A percentile compares a stretch with the other conserved stretches of the same genome.
These are phyloP conservation scores for Chondrosia reniformis DNA, from an alignment of 37 sponge, comb jelly and placozoan species.

Conservation along the genomic window DNA sequence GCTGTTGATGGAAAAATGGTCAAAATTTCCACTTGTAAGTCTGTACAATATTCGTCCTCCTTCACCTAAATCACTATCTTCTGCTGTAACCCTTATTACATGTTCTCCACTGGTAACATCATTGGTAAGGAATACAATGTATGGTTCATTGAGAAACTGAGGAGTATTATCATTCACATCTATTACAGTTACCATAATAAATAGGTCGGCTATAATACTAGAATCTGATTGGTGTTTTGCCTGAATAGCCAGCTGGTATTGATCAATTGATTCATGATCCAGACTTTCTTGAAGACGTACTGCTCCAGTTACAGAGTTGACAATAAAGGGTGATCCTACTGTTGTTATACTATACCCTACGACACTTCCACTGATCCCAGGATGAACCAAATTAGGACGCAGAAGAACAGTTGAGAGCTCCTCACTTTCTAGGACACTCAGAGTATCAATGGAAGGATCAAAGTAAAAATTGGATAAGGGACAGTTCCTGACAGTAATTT, in stretches of 20 bases:
- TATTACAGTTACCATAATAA: conserved; percentile 21
- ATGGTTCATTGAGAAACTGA: conserved; percentile 24
- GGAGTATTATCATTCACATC: conserved; percentile 77
- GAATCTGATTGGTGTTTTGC: conserved; percentile 30
- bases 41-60: conserved; percentile 31
- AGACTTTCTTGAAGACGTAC: conserved; percentile 1
- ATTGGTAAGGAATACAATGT: conserved; percentile 25
- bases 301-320: conserved; percentile 21
- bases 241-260: conserved; percentile 37
- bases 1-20: conserved; percentile 35
- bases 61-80: conserved; percentile 48
- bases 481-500: conserved; percentile 14
- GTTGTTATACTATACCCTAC: neutral
- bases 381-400: neutral
- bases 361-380: neutral
- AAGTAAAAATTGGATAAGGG: conserved; percentile 1
- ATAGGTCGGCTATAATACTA: neutral
- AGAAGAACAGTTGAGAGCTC: neutral
- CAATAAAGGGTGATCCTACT: conserved; percentile 3
- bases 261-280: conserved; percentile 35
- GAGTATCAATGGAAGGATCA: neutral
- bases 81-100: conserved; percentile 28
- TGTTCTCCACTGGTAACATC: conserved; percentile 12
- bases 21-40: neutral
- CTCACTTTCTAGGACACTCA: conserved; percentile 34